phyloP scores from a whole-genome alignment of 2,113 vertebrate genomes.

The Siphamia tubifer region DNA sequence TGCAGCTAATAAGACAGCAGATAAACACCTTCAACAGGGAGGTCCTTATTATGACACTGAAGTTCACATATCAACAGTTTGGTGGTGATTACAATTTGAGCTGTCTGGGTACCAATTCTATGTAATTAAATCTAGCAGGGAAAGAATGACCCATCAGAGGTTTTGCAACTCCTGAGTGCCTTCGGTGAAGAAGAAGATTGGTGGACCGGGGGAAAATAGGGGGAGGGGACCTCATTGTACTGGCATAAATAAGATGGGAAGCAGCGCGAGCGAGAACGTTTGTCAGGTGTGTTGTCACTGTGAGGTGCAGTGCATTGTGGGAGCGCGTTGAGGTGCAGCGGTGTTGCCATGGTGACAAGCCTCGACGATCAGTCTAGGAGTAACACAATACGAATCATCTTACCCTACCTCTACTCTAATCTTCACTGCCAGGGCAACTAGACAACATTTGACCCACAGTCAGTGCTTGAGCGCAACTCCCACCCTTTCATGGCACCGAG shows the following conservation, averaged over 20 bases:
- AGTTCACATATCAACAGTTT: neutral
- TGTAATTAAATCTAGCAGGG: no score
- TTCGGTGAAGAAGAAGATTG: neutral
- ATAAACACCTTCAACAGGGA: neutral
- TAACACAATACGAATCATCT: conserved; percentile 49
- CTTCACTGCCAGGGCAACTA: conserved; percentile 28
- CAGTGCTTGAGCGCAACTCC: conserved; percentile 22
- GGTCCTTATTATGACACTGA: neutral
- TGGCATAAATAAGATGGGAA: neutral
- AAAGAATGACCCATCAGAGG: neutral
- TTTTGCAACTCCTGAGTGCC: neutral
- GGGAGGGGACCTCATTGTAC: neutral
- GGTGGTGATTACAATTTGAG: neutral
- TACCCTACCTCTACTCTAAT: conserved; percentile 45
- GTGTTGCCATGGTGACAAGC: conserved; percentile 70
- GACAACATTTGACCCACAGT: conserved; percentile 43
- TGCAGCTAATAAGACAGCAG: neutral
- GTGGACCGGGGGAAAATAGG: neutral
- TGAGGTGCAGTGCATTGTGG: conserved; percentile 48
- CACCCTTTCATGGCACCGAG: conserved; percentile 13
- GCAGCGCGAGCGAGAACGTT: neutral
- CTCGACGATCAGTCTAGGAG: conserved; percentile 36
- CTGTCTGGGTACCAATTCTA: no score
- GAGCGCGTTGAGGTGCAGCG: conserved; percentile 51
- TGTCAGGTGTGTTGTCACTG: conserved; percentile 44